Conservation (phyloP, 1,140 invertebrate genomes). For the Mercenaria mercenaria region DNA sequence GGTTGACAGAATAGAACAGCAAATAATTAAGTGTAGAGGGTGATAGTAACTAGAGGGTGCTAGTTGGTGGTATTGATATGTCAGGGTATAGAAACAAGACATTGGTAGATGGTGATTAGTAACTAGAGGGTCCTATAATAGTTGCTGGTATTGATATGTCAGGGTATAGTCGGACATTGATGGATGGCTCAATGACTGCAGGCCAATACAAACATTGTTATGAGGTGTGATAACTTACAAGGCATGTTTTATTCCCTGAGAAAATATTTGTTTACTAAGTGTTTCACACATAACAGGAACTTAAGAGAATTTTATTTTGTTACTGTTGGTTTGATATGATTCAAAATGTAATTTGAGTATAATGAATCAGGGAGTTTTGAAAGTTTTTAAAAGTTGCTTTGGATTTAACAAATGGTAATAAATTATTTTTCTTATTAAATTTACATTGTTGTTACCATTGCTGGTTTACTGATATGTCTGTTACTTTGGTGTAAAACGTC, state of each 20-base stretch:
- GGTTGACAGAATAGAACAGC: too few species aligned
- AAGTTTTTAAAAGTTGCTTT: too few species aligned
- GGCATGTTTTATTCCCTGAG: background rate
- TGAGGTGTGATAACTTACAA: constrained; percentile 22
- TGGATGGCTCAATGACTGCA: background rate
- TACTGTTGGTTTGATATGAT: too few species aligned
- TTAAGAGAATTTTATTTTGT: background rate
- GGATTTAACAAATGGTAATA: too few species aligned
- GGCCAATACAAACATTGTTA: constrained; percentile 25
- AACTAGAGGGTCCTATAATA: background rate
- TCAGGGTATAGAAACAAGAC: background rate
- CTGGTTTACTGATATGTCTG: too few species aligned
- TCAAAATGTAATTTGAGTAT: too few species aligned
- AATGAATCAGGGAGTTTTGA: too few species aligned
- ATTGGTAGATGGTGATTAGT: constrained; percentile 21
- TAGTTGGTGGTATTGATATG: constrained; percentile 10
- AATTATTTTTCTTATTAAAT: too few species aligned
- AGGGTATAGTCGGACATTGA: background rate
- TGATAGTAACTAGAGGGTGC: background rate
- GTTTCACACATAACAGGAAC: background rate
- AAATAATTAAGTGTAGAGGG: too few species aligned
- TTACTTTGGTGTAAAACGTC: too few species aligned
- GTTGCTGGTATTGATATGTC: constrained; percentile 6
- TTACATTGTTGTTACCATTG: too few species aligned
- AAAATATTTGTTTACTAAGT: background rate